Conservation (phyloP, 2,113 vertebrate genomes). For the Megaceryle maxima region DNA sequence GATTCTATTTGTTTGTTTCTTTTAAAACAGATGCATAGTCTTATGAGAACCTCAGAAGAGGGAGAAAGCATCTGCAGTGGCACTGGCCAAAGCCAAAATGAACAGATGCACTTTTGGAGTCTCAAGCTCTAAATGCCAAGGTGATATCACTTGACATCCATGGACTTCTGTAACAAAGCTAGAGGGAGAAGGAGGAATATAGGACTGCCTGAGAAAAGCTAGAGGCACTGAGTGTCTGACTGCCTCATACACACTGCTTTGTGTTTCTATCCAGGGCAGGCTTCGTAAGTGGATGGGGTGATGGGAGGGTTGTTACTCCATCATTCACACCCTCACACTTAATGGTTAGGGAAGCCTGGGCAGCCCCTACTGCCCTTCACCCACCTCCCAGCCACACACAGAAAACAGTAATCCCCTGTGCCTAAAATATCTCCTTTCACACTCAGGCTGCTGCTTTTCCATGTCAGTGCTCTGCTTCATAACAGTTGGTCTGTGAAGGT, state of each 20-base stretch:
- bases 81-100: neutral
- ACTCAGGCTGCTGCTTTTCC: neutral
- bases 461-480: neutral
- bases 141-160: neutral
- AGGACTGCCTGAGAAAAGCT: neutral
- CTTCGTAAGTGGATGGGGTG: neutral
- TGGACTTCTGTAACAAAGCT: accelerated
- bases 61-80: neutral
- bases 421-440: neutral
- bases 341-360: neutral
- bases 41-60: neutral
- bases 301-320: neutral
- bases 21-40: neutral
- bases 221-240: neutral
- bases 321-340: neutral
- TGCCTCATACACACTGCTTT: accelerated
- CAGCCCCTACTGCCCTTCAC: neutral
- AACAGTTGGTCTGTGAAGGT: accelerated
- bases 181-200: neutral
- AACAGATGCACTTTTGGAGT: neutral
- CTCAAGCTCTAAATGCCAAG: neutral
- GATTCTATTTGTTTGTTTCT: neutral
- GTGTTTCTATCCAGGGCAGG: accelerated
- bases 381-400: neutral
- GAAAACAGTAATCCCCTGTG: neutral